phyloP scores from a whole-genome alignment of 37 sponge, comb jelly and placozoan genomes.

The Chondrosia reniformis region DNA sequence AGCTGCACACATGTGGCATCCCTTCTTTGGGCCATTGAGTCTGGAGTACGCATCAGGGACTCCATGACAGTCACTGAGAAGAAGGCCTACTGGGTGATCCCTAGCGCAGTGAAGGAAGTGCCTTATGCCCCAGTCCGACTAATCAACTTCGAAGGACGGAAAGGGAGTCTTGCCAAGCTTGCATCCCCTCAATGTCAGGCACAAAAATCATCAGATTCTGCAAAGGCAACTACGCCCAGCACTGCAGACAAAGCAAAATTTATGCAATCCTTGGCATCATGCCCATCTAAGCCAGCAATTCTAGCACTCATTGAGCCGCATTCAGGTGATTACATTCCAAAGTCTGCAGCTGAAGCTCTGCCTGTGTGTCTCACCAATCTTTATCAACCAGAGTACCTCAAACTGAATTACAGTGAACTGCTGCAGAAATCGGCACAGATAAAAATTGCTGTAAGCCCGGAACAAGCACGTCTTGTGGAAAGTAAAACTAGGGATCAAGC shows the following conservation, averaged over 20 bases:
- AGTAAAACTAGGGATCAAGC: conserved; percentile 38
- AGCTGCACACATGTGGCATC: conserved; percentile 63
- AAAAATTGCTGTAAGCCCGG: conserved; percentile 14
- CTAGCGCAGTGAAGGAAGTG: conserved; percentile 28
- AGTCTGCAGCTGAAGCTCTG: neutral
- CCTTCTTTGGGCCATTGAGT: conserved; percentile 46
- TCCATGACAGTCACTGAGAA: conserved; percentile 43
- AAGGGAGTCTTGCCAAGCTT: conserved; percentile 15
- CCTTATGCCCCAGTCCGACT: conserved; percentile 33
- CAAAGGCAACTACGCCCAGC: too few relatives aligned
- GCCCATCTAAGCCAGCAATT: conserved; percentile 36
- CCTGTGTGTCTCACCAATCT: too few relatives aligned
- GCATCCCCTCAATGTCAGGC: neutral
- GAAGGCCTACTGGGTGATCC: conserved; percentile 50
- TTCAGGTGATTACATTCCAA: conserved; percentile 29
- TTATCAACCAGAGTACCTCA: conserved; percentile 15
- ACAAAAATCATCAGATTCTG: too few relatives aligned
- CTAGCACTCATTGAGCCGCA: conserved; percentile 25
- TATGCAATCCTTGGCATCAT: neutral
- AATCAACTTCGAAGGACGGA: conserved; percentile 43
- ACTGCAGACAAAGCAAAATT: neutral
- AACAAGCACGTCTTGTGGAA: conserved; percentile 29
- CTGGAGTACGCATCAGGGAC: conserved; percentile 31
- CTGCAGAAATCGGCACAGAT: neutral
- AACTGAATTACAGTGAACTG: conserved; percentile 20